Base-by-base conservation (phyloP, 2,888 invertebrate species). In the Papilio protenor region DNA sequence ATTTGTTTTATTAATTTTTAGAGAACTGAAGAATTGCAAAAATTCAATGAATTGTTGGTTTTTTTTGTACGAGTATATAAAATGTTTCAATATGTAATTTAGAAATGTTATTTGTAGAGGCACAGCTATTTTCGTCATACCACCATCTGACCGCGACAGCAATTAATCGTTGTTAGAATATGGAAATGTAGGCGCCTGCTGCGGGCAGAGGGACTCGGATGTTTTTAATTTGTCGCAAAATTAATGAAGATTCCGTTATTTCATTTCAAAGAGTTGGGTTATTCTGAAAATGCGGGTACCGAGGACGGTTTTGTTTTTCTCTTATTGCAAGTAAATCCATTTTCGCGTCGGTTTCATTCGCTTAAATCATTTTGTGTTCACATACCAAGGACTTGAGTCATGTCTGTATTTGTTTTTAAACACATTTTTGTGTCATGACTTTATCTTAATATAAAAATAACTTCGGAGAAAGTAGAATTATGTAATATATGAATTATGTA, bases 141-240 rank as follows among this genome's bases (percentile, higher is more conserved):
- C 79, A 79, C 82, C 85, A 86, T 87, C 84, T 84, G 85, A 88
- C 85, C 85, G 87, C 85, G 84, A 89, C 87, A 82, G 85, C 87
- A 87, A 90, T 91, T 92, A 89, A 91, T 90, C 83, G 87, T 87
- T 86, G 87, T 89, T 91, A 89, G 86, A 91, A 88, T 91, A 91
- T 90, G 89, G 87, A 88, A 92, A 89, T 90, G 82, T 84, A 80
- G 83, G 85, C 84, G 87, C 85, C 87, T 84, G 85, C 86, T 88
- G 87, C 84, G 82, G 83, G 77, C 79, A 84, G 85, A 88, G 86
- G 86, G 87, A 84, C 86, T 87, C 87, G 85, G 88, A 84, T 88
- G 89, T 90, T 93, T 92, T 91, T 92, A 92, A 92, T 92, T 91
- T 89, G 84, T 87, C 84, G 81, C 86, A 84, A 89, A 90, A 90